These are phyloP conservation scores for Buceros bicornis DNA, from an alignment of 2,797 vertebrate species.

Conservation along the genomic window DNA sequence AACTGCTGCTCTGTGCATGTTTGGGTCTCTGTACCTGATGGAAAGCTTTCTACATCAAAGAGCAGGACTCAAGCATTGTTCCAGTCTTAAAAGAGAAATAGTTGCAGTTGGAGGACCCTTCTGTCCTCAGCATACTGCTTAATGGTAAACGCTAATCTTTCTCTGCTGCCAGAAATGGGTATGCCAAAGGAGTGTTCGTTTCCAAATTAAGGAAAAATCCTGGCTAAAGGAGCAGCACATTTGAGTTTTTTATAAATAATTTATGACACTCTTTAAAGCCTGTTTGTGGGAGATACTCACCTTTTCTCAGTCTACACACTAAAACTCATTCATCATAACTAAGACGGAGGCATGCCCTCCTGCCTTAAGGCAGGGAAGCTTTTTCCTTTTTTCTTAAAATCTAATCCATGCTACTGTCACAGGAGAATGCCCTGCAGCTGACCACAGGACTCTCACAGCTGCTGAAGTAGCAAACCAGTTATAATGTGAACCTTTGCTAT, in stretches of 20 bases:
- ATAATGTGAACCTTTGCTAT: neutral
- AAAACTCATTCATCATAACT: constrained; percentile 44
- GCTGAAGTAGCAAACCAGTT: neutral
- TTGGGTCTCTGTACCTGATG: neutral
- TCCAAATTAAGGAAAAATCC: neutral
- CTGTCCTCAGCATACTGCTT: neutral
- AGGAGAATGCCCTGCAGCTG: neutral
- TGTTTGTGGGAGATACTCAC: constrained; percentile 41
- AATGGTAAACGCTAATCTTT: neutral
- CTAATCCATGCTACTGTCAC: neutral
- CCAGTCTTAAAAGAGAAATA: neutral
- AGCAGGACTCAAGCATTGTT: neutral
- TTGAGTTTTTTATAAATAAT: constrained; percentile 50
- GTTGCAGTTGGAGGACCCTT: neutral
- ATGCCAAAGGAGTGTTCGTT: constrained; percentile 15
- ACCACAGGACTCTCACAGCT: neutral
- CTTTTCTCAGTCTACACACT: neutral
- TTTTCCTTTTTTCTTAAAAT: neutral
- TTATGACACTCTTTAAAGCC: constrained; percentile 28
- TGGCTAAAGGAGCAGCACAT: neutral
- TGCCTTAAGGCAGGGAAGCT: neutral
- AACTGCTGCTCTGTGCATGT: neutral
- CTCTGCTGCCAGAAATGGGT: neutral
- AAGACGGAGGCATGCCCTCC: neutral
- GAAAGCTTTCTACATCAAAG: neutral